Percentiles rank a stretch among this genome's conserved stretches.
Evolutionary conservation across 2,888 invertebrate genomes (phyloP).

Genomic region (Cylindroiulus punctatus): DNA sequence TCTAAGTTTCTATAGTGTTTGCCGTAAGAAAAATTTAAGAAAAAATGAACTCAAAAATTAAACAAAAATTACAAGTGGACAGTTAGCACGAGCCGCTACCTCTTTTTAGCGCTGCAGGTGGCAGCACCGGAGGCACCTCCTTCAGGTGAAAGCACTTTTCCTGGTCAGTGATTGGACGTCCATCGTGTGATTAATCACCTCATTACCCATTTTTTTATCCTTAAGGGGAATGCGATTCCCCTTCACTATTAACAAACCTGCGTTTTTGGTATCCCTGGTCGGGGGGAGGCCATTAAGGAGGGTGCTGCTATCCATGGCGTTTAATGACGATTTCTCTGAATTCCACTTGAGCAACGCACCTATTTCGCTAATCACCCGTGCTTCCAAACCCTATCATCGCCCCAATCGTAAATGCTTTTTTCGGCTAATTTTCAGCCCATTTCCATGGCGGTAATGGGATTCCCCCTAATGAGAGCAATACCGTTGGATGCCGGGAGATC

Average conservation of each 20-base stretch:
- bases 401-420: background rate
- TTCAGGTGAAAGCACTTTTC: background rate
- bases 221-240: background rate
- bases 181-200: background rate
- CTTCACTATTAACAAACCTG: background rate
- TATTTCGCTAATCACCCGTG: conserved; percentile 23
- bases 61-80: no score
- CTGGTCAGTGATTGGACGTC: background rate
- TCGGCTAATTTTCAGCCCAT: conserved; percentile 22
- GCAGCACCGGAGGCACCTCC: background rate
- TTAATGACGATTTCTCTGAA: background rate
- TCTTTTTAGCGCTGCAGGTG: no score
- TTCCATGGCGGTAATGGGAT: background rate
- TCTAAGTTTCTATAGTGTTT: no score
- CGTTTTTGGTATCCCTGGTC: background rate
- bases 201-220: background rate
- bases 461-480: background rate
- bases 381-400: background rate
- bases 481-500: background rate
- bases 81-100: no score
- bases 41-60: no score
- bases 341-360: background rate
- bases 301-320: background rate
- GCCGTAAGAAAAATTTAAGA: no score
- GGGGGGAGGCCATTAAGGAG: background rate